These are phyloP conservation scores for Bombus superbus DNA, from an alignment of 1,140 invertebrate genomes.

Conservation along the genomic window DNA sequence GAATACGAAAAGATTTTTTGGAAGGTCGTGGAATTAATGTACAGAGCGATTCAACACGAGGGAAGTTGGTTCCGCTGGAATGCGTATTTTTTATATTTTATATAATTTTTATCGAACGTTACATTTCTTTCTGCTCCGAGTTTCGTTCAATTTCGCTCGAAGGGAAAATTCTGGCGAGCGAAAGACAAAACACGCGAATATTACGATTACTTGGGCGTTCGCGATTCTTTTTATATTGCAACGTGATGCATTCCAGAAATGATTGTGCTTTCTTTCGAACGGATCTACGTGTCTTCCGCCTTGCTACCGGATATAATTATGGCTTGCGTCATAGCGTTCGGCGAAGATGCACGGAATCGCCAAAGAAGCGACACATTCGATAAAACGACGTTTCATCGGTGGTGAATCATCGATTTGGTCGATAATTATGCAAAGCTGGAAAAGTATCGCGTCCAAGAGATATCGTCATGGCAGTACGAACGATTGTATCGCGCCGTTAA, in stretches of 20 bases:
- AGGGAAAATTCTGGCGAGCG: not conserved
- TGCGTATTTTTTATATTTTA: too few species aligned
- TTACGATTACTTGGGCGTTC: slow-evolving; percentile 16
- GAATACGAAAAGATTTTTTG: not conserved
- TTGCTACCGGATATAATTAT: slow-evolving; percentile 54
- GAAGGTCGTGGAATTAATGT: not conserved
- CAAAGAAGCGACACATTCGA: not conserved
- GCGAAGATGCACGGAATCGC: not conserved
- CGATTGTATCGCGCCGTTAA: not conserved
- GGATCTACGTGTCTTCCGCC: slow-evolving; percentile 36
- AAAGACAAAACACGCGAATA: not conserved
- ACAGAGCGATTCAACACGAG: too few species aligned
- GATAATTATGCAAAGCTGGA: not conserved
- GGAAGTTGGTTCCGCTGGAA: not conserved
- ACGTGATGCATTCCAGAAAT: slow-evolving; percentile 9
- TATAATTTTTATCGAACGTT: not conserved
- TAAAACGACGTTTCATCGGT: not conserved
- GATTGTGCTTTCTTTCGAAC: slow-evolving; percentile 48
- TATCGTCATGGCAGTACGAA: not conserved
- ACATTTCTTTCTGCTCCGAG: not conserved
- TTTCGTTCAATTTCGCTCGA: not conserved
- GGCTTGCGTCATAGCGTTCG: not conserved
- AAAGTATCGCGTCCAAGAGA: too few species aligned
- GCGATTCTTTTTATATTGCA: slow-evolving; percentile 1
- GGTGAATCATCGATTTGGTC: not conserved